Evolutionary conservation across 2,113 vertebrate species (phyloP), one percentile per base, ranked within the genome.

Genomic region (Diphyllodes magnificus): DNA sequence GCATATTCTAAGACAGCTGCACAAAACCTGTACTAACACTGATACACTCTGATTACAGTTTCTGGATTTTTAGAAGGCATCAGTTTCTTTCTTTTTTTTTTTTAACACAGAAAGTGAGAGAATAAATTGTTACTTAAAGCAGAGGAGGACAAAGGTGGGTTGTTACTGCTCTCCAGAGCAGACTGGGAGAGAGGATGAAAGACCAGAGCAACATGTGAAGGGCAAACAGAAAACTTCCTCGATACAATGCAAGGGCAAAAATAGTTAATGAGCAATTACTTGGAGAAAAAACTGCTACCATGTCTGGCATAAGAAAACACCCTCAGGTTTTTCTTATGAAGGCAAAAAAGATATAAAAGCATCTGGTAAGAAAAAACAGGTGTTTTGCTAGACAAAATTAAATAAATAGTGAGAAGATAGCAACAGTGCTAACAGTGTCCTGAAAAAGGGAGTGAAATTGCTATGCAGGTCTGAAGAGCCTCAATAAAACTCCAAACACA

Each of bases 81-180:
- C n/a, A 1, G 2, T 56, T 83, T n/a, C 7, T 63, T 15, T 31
- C 0, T 11, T n/a, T 11, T 24, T 13, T 13, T 68, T 21, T 23
- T 51, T 30, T 13, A 31, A 25, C 37, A 82, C 13, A 23, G 20
- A 79, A 33, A 11, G 17, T 28, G 15, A 80, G 16, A 86, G 4
- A 84, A 64, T 37, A 82, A 69, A 45, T 4, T 65, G 21, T 15
- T 60, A 10, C 64, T 71, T 60, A 79, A 82, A 66, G 53, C 21
- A 63, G 44, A 45, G 47, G 53, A 92, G 25, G 31, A 39, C 39
- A 75, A 66, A 89, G 39, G 49, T 57, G 30, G 4, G 8, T 59
- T 84, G 42, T 35, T 71, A 49, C 13, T 50, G 15, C 30, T 71
- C 33, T 72, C 37, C 39, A 85, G 40, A 59, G 6, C 16, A 87